Evolutionary conservation across 2,888 invertebrate genomes (phyloP).

Genomic region (Philereme vetulata): DNA sequence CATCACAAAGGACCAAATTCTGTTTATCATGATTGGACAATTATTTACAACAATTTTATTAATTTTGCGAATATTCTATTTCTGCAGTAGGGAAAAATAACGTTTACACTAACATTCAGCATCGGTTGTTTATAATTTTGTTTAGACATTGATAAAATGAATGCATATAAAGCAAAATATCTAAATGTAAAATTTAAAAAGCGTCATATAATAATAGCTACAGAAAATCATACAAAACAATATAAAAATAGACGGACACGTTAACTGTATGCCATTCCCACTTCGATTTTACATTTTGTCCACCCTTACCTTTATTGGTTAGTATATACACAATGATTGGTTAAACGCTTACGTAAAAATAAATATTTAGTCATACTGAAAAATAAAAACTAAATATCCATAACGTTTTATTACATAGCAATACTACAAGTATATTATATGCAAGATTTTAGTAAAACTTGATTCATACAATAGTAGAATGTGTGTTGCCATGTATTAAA

Average conservation of each 20-base stretch:
- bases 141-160: too few relatives aligned
- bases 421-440: conserved; percentile 5
- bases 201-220: conserved; percentile 7
- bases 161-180: neutral
- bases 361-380: conserved; percentile 3
- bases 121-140: too few relatives aligned
- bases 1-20: too few relatives aligned
- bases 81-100: too few relatives aligned
- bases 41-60: too few relatives aligned
- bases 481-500: conserved; percentile 28
- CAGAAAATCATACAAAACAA: conserved; percentile 16
- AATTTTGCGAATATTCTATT: too few relatives aligned
- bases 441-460: too few relatives aligned
- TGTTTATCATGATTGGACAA: too few relatives aligned
- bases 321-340: conserved; percentile 19
- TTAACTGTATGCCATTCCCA: neutral
- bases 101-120: too few relatives aligned
- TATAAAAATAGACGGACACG: neutral
- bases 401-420: conserved; percentile 16
- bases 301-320: conserved; percentile 17
- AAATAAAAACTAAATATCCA: conserved; percentile 16
- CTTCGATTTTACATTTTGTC: neutral
- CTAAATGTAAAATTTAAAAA: neutral
- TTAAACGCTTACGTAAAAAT: conserved; percentile 8
- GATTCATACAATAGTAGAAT: too few relatives aligned